These are phyloP conservation scores for Carposina sasakii DNA, from an alignment of 1,140 invertebrate species.

Conservation along the genomic window DNA sequence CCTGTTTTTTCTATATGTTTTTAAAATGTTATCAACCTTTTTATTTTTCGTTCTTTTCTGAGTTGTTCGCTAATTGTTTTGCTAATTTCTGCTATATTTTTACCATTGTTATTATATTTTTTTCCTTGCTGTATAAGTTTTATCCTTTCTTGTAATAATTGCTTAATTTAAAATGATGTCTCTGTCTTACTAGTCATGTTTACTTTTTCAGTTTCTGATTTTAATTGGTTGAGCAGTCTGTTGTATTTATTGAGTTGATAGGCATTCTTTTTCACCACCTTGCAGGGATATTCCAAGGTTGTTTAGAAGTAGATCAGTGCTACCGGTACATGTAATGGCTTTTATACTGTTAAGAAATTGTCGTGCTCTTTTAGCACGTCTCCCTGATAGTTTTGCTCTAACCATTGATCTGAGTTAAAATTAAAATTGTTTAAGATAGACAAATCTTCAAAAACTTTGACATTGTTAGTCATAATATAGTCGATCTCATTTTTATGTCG, in stretches of 20 bases:
- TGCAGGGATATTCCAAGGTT: background rate
- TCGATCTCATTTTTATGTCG: conserved; percentile 4
- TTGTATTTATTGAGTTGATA: background rate
- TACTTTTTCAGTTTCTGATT: background rate
- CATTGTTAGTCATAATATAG: background rate
- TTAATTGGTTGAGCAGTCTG: background rate
- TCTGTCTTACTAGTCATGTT: background rate
- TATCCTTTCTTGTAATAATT: background rate
- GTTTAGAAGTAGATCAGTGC: no score
- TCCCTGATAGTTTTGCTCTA: background rate
- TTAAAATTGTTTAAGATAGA: background rate
- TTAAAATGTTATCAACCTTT: background rate
- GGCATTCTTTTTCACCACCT: background rate
- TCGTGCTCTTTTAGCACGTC: background rate
- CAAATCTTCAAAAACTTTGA: background rate
- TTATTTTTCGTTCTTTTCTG: background rate
- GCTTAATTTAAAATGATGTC: background rate
- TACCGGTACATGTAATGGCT: background rate
- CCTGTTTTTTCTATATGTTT: conserved; percentile 4
- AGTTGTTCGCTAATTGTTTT: background rate
- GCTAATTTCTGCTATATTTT: conserved; percentile 4
- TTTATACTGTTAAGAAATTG: no score
- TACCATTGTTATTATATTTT: background rate
- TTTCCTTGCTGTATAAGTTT: background rate
- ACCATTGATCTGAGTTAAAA: background rate